These are phyloP conservation scores for Hydractinia echinata DNA, from an alignment of 30 jellyfish, hydroid and myxozoan species.

Conservation along the genomic window DNA sequence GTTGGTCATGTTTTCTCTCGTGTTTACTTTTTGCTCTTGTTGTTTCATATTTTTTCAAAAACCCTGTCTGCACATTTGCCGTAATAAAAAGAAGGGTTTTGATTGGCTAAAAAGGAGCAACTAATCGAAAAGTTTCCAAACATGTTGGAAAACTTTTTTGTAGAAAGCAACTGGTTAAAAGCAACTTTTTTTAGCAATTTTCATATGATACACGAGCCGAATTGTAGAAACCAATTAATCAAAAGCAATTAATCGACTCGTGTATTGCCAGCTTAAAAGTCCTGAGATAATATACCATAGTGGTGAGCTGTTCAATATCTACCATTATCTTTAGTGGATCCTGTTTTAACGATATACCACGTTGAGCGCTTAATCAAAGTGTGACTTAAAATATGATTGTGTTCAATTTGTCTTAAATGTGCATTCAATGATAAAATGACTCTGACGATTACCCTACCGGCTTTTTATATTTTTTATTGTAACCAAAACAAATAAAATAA, in stretches of 20 bases:
- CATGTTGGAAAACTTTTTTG: constrained; percentile 15
- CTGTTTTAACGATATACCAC: too few relatives aligned
- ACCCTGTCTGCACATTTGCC: neutral
- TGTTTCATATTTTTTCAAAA: neutral
- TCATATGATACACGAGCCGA: constrained; percentile 4
- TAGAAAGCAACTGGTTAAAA: neutral
- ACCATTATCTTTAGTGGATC: too few relatives aligned
- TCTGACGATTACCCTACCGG: too few relatives aligned
- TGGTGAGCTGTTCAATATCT: too few relatives aligned
- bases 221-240: neutral
- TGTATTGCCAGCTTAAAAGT: neutral
- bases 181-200: neutral
- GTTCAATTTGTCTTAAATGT: too few relatives aligned
- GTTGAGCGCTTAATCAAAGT: too few relatives aligned
- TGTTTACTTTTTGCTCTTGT: neutral
- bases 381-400: too few relatives aligned
- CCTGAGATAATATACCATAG: too few relatives aligned
- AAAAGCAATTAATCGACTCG: constrained; percentile 10
- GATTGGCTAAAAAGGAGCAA: constrained; percentile 7
- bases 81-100: neutral
- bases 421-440: too few relatives aligned
- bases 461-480: too few relatives aligned
- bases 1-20: constrained; percentile 1
- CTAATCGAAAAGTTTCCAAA: neutral
- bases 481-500: too few relatives aligned